These are phyloP conservation scores for Malacoctenus gilli DNA, from an alignment of 2,797 vertebrate species.

Conservation along the genomic window DNA sequence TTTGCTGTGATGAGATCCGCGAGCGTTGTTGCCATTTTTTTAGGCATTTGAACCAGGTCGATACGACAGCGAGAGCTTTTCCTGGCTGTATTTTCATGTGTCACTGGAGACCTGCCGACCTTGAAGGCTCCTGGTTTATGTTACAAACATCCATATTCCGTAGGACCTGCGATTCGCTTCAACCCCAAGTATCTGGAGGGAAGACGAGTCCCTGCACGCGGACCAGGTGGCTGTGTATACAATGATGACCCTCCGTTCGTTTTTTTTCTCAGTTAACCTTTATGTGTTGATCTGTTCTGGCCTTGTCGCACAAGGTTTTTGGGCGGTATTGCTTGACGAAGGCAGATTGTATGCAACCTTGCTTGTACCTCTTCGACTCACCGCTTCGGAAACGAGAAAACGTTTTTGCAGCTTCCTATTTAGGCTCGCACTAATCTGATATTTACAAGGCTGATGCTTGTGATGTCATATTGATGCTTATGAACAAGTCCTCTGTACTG, in stretches of 20 bases:
- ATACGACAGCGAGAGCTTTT: slow-evolving; percentile 15
- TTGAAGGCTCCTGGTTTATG: slow-evolving; percentile 46
- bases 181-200: slow-evolving; percentile 84
- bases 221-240: slow-evolving; percentile 79
- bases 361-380: slow-evolving; percentile 55
- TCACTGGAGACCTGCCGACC: slow-evolving; percentile 35
- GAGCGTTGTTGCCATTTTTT: slow-evolving; percentile 19
- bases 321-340: slow-evolving; percentile 50
- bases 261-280: slow-evolving; percentile 50
- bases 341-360: slow-evolving; percentile 38
- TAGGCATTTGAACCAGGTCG: slow-evolving; percentile 17
- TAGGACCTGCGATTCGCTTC: slow-evolving; percentile 82
- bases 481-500: slow-evolving; percentile 26
- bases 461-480: slow-evolving; percentile 41
- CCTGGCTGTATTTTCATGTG: slow-evolving; percentile 31
- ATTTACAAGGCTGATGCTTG: slow-evolving; percentile 33
- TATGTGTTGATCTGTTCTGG: slow-evolving; percentile 39
- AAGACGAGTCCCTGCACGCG: slow-evolving; percentile 70
- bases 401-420: slow-evolving; percentile 52
- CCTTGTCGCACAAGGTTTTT: slow-evolving; percentile 28
- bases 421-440: slow-evolving; percentile 53
- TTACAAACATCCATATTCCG: slow-evolving; percentile 70
- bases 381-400: slow-evolving; percentile 32
- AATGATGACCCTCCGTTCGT: slow-evolving; percentile 36
- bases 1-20: too few species aligned